Conservation (phyloP, 1,140 invertebrate genomes). For the Sminthurinus signatus region DNA sequence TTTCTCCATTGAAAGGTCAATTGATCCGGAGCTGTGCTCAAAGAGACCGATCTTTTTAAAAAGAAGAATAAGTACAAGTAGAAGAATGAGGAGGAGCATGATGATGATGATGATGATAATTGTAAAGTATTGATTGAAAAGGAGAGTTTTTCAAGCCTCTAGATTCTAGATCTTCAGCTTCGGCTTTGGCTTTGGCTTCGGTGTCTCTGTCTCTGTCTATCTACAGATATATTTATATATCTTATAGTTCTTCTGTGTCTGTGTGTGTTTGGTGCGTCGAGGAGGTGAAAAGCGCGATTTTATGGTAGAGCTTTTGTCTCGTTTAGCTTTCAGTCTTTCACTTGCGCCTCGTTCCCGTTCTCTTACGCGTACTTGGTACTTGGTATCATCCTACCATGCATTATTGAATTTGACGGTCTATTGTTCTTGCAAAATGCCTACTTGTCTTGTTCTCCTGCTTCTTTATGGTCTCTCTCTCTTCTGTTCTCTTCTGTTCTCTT, state of each 20-base stretch:
- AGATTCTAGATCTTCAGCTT: no score
- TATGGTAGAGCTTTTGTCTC: conserved; percentile 8
- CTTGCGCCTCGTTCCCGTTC: neutral
- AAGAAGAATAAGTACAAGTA: no score
- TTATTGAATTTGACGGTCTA: conserved; percentile 25
- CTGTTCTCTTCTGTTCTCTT: no score
- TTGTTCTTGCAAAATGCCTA: conserved; percentile 20
- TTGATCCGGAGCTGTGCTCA: conserved; percentile 8
- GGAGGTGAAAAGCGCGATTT: conserved; percentile 4
- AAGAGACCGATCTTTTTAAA: neutral
- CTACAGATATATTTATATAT: no score
- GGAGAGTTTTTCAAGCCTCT: conserved; percentile 9
- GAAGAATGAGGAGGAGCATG: neutral
- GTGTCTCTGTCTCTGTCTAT: no score
- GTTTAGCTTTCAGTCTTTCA: neutral
- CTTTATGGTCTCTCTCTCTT: no score
- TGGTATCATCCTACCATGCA: conserved; percentile 9
- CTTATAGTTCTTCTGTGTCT: no score
- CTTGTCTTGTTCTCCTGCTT: no score
- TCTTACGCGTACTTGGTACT: no score
- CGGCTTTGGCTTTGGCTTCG: no score
- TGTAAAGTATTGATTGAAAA: conserved; percentile 14
- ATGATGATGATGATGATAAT: conserved; percentile 11
- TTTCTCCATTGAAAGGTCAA: conserved; percentile 12
- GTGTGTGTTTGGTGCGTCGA: neutral